phyloP scores from a whole-genome alignment of 2,797 vertebrate genomes.

The Benthosema pterotum region DNA sequence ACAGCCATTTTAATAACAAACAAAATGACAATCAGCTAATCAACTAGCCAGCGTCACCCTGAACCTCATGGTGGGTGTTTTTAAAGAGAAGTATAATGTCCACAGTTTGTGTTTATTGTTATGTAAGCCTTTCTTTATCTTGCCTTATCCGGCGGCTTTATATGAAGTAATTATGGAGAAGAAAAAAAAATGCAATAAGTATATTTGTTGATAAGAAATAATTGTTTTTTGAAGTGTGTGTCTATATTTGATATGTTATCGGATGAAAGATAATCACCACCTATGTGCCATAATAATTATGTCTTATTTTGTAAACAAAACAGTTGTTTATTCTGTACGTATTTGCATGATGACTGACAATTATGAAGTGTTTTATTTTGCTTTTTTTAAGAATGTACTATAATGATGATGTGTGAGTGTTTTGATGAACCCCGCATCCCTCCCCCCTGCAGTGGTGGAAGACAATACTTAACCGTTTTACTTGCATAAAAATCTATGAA shows the following conservation, averaged over 20 bases:
- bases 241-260: conserved; percentile 64
- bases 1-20: conserved; percentile 70
- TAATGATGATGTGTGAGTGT: conserved; percentile 39
- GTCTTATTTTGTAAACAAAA: conserved; percentile 67
- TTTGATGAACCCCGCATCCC: conserved; percentile 52
- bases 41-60: conserved; percentile 46
- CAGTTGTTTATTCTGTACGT: conserved; percentile 71
- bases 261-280: conserved; percentile 58
- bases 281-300: conserved; percentile 73
- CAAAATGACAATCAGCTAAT: conserved; percentile 76
- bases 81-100: conserved; percentile 20
- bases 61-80: conserved; percentile 33
- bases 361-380: conserved; percentile 74
- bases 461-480: too few relatives aligned
- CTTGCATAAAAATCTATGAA: too few relatives aligned
- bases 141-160: conserved; percentile 64
- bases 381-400: conserved; percentile 68
- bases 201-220: conserved; percentile 71
- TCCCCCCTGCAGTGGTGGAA: too few relatives aligned
- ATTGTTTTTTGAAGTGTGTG: conserved; percentile 53
- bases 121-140: too few relatives aligned
- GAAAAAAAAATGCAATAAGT: conserved; percentile 71
- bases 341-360: conserved; percentile 87
- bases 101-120: conserved; percentile 66
- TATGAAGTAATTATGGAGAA: conserved; percentile 71